Percentiles rank a stretch among this genome's conserved stretches.
These are phyloP conservation scores for Otolemur crassicaudatus DNA, from an alignment of 2,797 vertebrate genomes.

Conservation along the genomic window DNA sequence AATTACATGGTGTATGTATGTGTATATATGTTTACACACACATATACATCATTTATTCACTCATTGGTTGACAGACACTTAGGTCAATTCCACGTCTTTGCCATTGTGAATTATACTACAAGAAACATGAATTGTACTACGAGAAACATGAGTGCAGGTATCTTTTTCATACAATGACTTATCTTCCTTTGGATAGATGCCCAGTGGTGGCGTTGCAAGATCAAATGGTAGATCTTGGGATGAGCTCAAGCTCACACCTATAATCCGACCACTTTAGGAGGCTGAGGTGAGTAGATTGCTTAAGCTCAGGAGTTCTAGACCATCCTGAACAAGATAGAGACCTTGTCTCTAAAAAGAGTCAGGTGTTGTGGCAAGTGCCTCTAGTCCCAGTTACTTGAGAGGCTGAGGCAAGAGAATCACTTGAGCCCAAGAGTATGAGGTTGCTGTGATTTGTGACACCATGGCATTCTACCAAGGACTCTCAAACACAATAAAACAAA, in stretches of 20 bases:
- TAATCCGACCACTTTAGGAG: no score
- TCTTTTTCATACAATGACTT: neutral
- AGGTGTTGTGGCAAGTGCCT: no score
- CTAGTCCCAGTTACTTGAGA: no score
- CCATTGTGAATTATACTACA: neutral
- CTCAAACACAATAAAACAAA: neutral
- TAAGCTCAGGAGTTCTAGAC: no score
- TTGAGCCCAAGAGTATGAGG: no score
- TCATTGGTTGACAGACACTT: neutral
- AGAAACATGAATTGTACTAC: neutral
- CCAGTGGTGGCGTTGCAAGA: neutral
- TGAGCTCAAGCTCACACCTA: no score
- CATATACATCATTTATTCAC: neutral
- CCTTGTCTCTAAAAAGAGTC: no score
- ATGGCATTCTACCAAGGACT: no score
- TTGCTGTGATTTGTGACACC: no score
- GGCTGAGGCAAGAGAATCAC: no score
- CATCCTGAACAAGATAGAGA: no score
- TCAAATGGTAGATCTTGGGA: neutral
- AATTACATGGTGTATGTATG: neutral
- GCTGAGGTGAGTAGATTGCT: no score
- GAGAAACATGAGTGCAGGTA: neutral
- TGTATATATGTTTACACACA: neutral
- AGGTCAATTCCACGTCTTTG: neutral
- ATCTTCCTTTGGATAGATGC: neutral